Evolutionary conservation across 2,797 vertebrate genomes (phyloP), one percentile per base, ranked within the genome.

Genomic region (Masticophis lateralis): DNA sequence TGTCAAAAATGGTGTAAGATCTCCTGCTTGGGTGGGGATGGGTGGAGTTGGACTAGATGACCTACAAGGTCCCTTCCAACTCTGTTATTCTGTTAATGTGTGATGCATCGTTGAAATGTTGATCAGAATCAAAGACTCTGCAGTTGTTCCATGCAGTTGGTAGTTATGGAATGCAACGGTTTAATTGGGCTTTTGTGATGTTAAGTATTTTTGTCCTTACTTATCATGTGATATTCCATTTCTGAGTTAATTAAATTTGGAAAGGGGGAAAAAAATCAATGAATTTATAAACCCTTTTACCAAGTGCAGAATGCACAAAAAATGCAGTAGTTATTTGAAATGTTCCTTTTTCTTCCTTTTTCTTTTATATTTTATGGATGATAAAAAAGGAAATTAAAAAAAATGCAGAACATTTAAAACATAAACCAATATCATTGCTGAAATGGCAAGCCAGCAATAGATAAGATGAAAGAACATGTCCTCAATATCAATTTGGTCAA

Each of bases 391-490:
- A 94, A 92, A 92, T 93, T 94, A 93, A 83, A 91, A 69, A 69
- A 53, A 60, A n/a, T 90, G n/a, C 7, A 74, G 92, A 89, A 88
- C 89, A 93, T 91, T 94, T 93, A 86, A 95, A 94, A 91, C 61
- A 90, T 51, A 22, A 92, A 5, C 1, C 0, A 51, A 95, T 63
- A 94, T 2, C 51, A 43, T 13, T 93, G 11, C 88, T 87, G 55
- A 74, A 94, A 94, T 94, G 60, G 69, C 90, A 93, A 91, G 43
- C 94, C 37, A 95, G 57, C 91, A 93, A 89, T 88, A 56, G 89
- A 91, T 93, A 94, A 55, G 95, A 89, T 89, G 94, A 95, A 57
- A 90, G 0, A 6, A 28, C 91, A 96, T 96, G 55, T 94, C 92
- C 87, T 95, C 90, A 20, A 95, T 74, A 74, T 74, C 32, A 22